Percentiles rank a stretch among this genome's conserved stretches.
These are phyloP conservation scores for Papilio demoleus DNA, from an alignment of 2,888 invertebrate genomes.

Conservation along the genomic window DNA sequence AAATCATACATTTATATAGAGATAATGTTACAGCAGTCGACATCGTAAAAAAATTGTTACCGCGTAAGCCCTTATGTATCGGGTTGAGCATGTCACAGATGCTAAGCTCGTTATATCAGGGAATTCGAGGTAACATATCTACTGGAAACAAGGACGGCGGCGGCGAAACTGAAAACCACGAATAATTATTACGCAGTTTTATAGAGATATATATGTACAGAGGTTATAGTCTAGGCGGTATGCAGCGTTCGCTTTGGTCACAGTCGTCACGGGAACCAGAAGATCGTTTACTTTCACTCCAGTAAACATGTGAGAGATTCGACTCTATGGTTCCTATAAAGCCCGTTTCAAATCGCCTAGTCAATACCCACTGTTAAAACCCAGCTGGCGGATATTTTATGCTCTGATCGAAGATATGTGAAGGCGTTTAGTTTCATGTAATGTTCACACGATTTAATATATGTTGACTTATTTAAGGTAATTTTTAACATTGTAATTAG, in stretches of 20 bases:
- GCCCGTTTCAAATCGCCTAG: too few species aligned
- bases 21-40: not conserved
- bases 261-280: not conserved
- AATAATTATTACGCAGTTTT: too few species aligned
- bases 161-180: not conserved
- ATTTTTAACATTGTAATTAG: too few species aligned
- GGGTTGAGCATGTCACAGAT: not conserved
- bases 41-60: not conserved
- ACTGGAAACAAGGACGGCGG: not conserved
- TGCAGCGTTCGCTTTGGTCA: not conserved
- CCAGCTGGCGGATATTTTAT: not conserved
- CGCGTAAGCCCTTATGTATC: not conserved
- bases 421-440: not conserved
- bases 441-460: too few species aligned
- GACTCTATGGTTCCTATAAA: not conserved
- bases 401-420: not conserved
- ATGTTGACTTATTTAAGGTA: too few species aligned
- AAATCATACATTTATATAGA: too few species aligned
- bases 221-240: not conserved
- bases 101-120: slow-evolving; percentile 12
- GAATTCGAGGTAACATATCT: slow-evolving; percentile 1
- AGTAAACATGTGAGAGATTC: not conserved
- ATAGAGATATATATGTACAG: too few species aligned
- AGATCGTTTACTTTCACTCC: not conserved
- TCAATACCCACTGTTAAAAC: not conserved